Evolutionary conservation across 2,113 vertebrate species (phyloP).

Genomic region (Alces alces): DNA sequence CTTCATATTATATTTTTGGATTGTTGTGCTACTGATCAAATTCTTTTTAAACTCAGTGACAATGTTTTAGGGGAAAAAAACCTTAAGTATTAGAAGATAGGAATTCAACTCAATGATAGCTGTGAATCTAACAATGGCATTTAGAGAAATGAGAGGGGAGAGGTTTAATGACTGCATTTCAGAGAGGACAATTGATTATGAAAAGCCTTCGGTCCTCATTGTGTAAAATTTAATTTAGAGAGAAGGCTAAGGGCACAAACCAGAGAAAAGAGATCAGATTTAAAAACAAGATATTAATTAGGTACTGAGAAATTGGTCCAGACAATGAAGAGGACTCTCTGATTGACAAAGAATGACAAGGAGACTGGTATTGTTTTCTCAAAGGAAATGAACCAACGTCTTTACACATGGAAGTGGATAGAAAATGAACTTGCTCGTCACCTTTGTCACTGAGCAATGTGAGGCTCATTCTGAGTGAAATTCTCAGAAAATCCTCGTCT

Average conservation of each 20-base stretch:
- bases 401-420: background rate
- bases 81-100: background rate
- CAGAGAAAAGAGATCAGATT: conserved; percentile 62
- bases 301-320: conserved; percentile 45
- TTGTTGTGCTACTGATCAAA: background rate
- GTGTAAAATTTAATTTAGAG: conserved; percentile 73
- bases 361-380: conserved; percentile 25
- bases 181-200: conserved; percentile 70
- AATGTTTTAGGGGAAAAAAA: background rate
- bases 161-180: conserved; percentile 61
- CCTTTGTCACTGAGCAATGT: background rate
- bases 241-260: conserved; percentile 59
- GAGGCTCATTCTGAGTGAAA: background rate
- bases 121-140: conserved; percentile 56
- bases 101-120: conserved; percentile 53
- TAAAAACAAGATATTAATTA: conserved; percentile 73
- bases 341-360: conserved; percentile 32
- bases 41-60: background rate
- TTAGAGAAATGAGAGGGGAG: conserved; percentile 49
- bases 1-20: background rate
- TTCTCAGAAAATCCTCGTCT: background rate
- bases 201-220: conserved; percentile 64
- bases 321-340: conserved; percentile 36
- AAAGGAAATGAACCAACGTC: background rate
- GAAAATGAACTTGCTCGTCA: background rate